Evolutionary conservation across 2,113 vertebrate species (phyloP), one percentile per base, ranked within the genome.

Genomic region (Danionella cerebrum): DNA sequence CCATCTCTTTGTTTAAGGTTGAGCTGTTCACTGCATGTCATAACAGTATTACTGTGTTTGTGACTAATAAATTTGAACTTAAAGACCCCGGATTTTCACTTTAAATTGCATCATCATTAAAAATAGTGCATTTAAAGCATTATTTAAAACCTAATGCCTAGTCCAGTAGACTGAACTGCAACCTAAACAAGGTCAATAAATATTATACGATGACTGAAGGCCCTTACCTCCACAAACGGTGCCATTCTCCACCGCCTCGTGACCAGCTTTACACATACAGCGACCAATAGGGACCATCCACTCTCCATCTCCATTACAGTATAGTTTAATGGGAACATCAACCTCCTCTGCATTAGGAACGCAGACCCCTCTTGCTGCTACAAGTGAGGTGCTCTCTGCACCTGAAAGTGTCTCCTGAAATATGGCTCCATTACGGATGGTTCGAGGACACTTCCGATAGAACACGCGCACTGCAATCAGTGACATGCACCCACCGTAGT

Each of bases 241-340:
- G 9, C 93, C 94, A 0, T 98, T 98, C 74, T 98, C 93, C 81
- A 90, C 91, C 0, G 95, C 90, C 76, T 98, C 96, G 0, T 96
- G 93, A 6, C 96, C 96, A 0, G 96, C 86, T 63, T 94, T 92
- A 83, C 96, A 99, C 91, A 94, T 93, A 79, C 96, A 99, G 74
- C 96, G 92, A 0, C 96, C 96, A 0, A 99, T 99, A 75, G 96
- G 96, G 29, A 98, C 96, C 90, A 99, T 90, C 96, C 96, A 99
- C 67, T 99, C 96, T 3, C 96, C 96, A 0, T 98, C 96, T 0
- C 96, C 96, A 0, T 98, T 99, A 85, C 96, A 99, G 86, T 99
- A 99, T 6, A 99, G 86, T 80, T 99, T 99, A 76, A 99, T 99
- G 4, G 96, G 96, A 64, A 99, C 95, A 0, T 99, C 96, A 76